These are phyloP conservation scores for Aphelenchoides avenae DNA, from an alignment of 1,140 invertebrate genomes.

Conservation along the genomic window DNA sequence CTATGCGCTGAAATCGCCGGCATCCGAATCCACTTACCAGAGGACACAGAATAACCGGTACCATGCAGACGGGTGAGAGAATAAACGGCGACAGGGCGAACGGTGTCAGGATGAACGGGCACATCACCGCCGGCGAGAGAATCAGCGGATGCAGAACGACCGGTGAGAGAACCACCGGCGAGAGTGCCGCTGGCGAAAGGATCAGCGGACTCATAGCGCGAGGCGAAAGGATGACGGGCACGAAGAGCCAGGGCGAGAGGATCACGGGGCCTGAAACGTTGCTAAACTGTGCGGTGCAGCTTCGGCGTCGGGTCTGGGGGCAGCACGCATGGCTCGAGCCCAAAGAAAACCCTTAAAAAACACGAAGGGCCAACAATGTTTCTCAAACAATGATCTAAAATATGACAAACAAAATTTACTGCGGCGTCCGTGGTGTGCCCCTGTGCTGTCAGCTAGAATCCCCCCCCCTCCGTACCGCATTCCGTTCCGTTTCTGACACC, in stretches of 20 bases:
- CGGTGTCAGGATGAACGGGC: conserved; percentile 37
- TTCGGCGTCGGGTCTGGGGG: too few species aligned
- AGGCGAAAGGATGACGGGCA: conserved; percentile 36
- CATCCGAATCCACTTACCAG: neutral
- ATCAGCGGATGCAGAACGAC: conserved; percentile 26
- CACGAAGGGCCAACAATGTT: conserved; percentile 20
- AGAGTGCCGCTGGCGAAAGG: conserved; percentile 40
- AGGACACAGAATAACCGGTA: conserved; percentile 32
- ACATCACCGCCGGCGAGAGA: conserved; percentile 23
- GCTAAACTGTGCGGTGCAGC: too few species aligned
- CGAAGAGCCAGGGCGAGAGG: conserved; percentile 45
- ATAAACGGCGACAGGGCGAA: conserved; percentile 37
- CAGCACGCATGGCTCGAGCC: conserved; percentile 32
- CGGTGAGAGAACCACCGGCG: conserved; percentile 32
- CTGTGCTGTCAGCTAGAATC: conserved; percentile 10
- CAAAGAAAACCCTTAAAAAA: conserved; percentile 18
- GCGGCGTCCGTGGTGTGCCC: neutral
- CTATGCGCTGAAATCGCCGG: neutral
- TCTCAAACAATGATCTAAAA: conserved; percentile 15
- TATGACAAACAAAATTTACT: neutral
- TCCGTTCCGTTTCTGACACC: too few species aligned
- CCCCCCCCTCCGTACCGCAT: too few species aligned
- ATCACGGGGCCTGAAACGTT: conserved; percentile 37
- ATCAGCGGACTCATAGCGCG: conserved; percentile 19
- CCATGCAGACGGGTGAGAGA: conserved; percentile 19